Conservation (phyloP, 1,140 invertebrate genomes). For the Drosophila sp. region DNA sequence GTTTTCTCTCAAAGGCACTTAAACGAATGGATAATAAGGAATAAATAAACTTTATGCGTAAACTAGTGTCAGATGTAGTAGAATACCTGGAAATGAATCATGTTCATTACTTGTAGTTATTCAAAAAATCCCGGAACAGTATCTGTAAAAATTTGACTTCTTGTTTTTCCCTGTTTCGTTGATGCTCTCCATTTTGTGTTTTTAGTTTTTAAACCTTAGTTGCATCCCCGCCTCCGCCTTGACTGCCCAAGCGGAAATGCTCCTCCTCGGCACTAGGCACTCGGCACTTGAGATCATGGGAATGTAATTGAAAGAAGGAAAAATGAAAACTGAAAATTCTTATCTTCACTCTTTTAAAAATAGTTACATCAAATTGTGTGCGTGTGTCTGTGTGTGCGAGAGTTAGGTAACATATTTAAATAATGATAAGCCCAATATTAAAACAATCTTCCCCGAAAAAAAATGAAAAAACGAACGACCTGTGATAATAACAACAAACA, state of each 20-base stretch:
- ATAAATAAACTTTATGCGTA: no score
- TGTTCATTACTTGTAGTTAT: no score
- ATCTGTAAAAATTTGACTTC: no score
- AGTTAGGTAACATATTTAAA: constrained; percentile 74
- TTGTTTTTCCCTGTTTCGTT: no score
- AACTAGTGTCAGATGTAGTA: no score
- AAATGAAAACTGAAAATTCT: constrained; percentile 23
- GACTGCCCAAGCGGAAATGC: constrained; percentile 54
- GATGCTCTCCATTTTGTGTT: neutral
- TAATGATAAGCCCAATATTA: constrained; percentile 68
- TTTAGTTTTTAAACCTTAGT: neutral
- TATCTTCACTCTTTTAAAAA: constrained; percentile 9
- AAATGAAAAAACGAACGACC: neutral
- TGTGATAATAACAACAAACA: constrained; percentile 15
- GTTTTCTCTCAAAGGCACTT: no score
- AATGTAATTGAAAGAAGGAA: neutral
- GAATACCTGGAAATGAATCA: no score
- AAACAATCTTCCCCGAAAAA: constrained; percentile 25
- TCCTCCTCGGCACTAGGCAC: constrained; percentile 34
- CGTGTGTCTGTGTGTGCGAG: neutral
- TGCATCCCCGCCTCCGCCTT: neutral
- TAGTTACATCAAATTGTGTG: neutral
- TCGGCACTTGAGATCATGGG: constrained; percentile 52
- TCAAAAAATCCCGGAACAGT: no score
- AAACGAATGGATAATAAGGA: no score